Evolutionary conservation across 2,797 vertebrate species (phyloP).

Genomic region (Neosilurus mollespiculum): DNA sequence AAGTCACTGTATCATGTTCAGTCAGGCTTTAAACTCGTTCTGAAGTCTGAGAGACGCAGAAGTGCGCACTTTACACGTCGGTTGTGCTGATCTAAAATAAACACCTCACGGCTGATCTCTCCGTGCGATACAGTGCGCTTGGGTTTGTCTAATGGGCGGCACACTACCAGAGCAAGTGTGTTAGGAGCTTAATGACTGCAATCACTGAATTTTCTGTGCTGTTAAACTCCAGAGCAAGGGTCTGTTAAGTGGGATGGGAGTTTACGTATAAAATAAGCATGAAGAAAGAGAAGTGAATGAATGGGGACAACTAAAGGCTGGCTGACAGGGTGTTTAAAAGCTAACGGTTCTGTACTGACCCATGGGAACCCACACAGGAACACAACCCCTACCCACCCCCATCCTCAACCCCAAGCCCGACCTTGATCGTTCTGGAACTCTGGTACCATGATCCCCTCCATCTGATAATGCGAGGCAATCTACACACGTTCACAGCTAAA

Average conservation of each 20-base stretch:
- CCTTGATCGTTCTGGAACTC: conserved; percentile 36
- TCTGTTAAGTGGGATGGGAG: conserved; percentile 63
- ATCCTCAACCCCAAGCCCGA: too few relatives aligned
- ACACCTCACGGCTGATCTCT: conserved; percentile 25
- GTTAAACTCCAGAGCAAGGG: conserved; percentile 67
- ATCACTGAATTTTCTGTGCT: conserved; percentile 70
- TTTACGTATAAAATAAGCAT: conserved; percentile 72
- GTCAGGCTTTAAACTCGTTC: conserved; percentile 40
- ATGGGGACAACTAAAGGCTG: conserved; percentile 51
- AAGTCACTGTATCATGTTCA: conserved; percentile 50
- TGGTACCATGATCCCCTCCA: conserved; percentile 29
- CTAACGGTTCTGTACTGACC: conserved; percentile 2
- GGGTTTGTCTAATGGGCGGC: conserved; percentile 1
- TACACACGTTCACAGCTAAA: neutral
- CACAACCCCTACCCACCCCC: neutral
- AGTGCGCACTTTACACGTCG: conserved; percentile 29
- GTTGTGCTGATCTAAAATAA: conserved; percentile 31
- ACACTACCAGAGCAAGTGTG: conserved; percentile 42
- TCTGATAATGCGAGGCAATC: conserved; percentile 39
- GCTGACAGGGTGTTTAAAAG: conserved; percentile 44
- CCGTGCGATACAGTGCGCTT: neutral
- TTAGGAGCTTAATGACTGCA: conserved; percentile 75
- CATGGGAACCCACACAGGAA: neutral
- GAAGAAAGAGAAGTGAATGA: conserved; percentile 53
- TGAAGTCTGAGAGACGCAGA: conserved; percentile 42